Evolutionary conservation across 2,113 vertebrate genomes (phyloP), one percentile per base, ranked within the genome.

Genomic region (Phalacrocorax brasilianus): DNA sequence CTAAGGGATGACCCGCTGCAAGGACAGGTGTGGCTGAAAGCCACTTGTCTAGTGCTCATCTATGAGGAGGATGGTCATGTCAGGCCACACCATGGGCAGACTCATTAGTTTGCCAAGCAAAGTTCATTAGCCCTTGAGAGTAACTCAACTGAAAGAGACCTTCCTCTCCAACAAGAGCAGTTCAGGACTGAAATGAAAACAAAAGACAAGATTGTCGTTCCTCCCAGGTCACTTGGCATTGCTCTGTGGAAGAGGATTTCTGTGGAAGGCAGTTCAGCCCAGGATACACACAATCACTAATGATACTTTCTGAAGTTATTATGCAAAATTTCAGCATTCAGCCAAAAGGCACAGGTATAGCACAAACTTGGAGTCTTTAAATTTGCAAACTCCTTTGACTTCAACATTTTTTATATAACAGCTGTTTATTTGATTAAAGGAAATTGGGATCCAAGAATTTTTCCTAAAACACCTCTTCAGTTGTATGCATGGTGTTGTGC

Each of bases 31-130:
- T 26, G 74, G 21, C 40, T 94, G 67, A 61, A 44, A 47, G 23
- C 24, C 28, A 59, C 35, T 70, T 49, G 16, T 14, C 49, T 72
- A 50, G 15, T 17, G 32, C 18, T 59, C 49, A n/a, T 49, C 33
- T 12, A 0, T 1, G 5, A 66, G 44, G 40, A 71, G 21, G 1
- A 5, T 14, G 23, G 65, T 8, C 1, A 0, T 14, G 18, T 58
- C 62, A 61, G 35, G 67, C 12, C 63, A 80, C 7, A 18, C 24
- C 44, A 23, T 2, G 27, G 65, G 55, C 35, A 88, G 32, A 38
- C 23, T 71, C 55, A 47, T 33, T 33, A 45, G 12, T 0, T 56
- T 44, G 16, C 56, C 77, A 49, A 65, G 33, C 4, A 85, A 61
- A 95, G 85, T 61, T 58, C 49, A 45, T 21, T 85, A 71, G 17